phyloP scores from a whole-genome alignment of 2,888 invertebrate genomes.

The Conomelus anceps region DNA sequence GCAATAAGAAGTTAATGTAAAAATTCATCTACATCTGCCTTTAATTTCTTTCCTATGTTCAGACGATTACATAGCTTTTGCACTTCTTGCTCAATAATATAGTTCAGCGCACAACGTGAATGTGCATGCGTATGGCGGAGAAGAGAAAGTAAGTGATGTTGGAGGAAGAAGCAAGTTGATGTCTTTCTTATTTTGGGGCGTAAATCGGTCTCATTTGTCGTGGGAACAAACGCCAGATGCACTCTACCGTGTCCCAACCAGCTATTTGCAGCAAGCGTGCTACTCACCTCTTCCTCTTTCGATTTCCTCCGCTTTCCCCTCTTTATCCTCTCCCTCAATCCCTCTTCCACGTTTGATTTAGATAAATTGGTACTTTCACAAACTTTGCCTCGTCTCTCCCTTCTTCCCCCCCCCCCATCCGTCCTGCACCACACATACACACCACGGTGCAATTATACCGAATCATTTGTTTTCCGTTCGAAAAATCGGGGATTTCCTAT shows the following conservation, averaged over 20 bases:
- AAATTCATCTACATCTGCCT: no score
- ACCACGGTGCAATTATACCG: slow-evolving; percentile 26
- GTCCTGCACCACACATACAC: not conserved
- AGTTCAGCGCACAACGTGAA: no score
- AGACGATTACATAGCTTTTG: no score
- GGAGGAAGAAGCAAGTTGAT: not conserved
- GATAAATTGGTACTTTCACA: slow-evolving; percentile 31
- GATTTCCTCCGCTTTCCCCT: slow-evolving; percentile 12
- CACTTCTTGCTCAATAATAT: no score
- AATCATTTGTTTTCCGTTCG: slow-evolving; percentile 28
- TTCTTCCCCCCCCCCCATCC: not conserved
- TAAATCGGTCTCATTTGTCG: slow-evolving; percentile 23
- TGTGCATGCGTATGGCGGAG: not conserved
- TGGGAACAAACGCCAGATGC: slow-evolving; percentile 19
- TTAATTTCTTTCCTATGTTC: no score
- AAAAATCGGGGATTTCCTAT: slow-evolving; percentile 13
- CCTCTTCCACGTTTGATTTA: slow-evolving; percentile 24
- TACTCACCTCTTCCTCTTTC: not conserved
- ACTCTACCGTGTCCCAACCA: not conserved
- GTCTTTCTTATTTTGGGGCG: not conserved
- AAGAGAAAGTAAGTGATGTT: not conserved
- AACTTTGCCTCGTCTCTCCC: slow-evolving; percentile 21
- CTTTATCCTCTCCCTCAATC: not conserved
- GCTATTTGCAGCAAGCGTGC: not conserved
- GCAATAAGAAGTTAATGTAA: no score